A percentile compares a stretch with the other conserved stretches of the same genome.
phyloP scores from a whole-genome alignment of 1,140 invertebrate genomes.

The Phymastichus coffea region DNA sequence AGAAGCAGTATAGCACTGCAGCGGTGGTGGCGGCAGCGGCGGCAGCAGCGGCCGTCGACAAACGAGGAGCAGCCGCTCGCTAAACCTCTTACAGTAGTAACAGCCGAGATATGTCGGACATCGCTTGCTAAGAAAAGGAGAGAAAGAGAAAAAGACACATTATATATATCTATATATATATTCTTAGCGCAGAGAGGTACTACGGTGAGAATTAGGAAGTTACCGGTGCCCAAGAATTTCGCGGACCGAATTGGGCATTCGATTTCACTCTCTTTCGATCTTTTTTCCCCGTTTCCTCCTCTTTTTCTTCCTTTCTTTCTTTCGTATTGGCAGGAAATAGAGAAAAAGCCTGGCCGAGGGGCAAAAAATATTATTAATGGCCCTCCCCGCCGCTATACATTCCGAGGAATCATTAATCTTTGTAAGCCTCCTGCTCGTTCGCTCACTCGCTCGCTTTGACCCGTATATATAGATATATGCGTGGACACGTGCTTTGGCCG shows the following conservation, averaged over 20 bases:
- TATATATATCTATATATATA: too few relatives aligned
- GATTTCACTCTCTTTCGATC: not conserved
- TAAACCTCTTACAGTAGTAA: constrained; percentile 21
- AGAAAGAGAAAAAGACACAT: too few relatives aligned
- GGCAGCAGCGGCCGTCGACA: constrained; percentile 5
- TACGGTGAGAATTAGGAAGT: constrained; percentile 6
- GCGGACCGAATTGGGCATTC: constrained; percentile 3
- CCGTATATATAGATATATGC: not conserved
- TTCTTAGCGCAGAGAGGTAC: not conserved
- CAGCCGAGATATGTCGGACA: constrained; percentile 8
- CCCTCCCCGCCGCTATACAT: constrained; percentile 6
- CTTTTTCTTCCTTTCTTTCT: not conserved
- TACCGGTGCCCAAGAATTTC: constrained; percentile 6
- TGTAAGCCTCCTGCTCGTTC: constrained; percentile 16
- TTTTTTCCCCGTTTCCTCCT: not conserved
- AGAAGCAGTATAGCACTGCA: constrained; percentile 14
- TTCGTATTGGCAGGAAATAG: not conserved
- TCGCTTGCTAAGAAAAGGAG: not conserved
- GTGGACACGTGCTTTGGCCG: too few relatives aligned
- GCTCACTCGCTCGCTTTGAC: not conserved
- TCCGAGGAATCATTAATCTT: constrained; percentile 28
- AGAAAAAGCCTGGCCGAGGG: not conserved
- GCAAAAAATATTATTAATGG: constrained; percentile 31
- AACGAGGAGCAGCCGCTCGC: constrained; percentile 10
- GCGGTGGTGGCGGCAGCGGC: not conserved